Evolutionary conservation across 2,888 invertebrate genomes (phyloP).

Genomic region (Hemicrepidius hirtus): DNA sequence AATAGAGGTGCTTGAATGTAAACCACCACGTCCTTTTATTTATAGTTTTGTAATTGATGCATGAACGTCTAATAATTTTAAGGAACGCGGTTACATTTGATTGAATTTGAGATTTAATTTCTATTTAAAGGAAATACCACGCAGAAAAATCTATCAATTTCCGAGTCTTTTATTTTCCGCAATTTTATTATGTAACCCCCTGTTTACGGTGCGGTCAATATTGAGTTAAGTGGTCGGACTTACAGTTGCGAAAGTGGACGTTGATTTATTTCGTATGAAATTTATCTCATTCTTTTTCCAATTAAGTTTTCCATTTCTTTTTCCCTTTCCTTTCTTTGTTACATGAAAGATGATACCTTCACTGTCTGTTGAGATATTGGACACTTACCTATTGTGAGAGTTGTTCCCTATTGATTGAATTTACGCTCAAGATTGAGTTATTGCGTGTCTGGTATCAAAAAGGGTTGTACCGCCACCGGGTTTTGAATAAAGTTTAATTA

Average conservation of each 20-base stretch:
- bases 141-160: constrained; percentile 3
- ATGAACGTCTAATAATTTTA: neutral
- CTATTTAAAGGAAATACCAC: constrained; percentile 4
- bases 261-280: constrained; percentile 56
- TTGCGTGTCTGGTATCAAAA: constrained; percentile 41
- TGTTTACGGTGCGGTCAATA: constrained; percentile 42
- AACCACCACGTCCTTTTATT: too few species aligned
- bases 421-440: constrained; percentile 48
- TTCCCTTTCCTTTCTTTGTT: constrained; percentile 41
- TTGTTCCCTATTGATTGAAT: constrained; percentile 49
- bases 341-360: constrained; percentile 49
- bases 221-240: constrained; percentile 41
- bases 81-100: neutral
- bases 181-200: constrained; percentile 22
- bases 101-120: neutral
- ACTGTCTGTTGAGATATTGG: constrained; percentile 45
- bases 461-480: constrained; percentile 37
- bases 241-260: constrained; percentile 47
- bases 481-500: constrained; percentile 41
- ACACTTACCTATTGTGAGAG: constrained; percentile 44
- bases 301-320: constrained; percentile 52
- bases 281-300: constrained; percentile 55
- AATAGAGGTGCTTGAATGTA: too few species aligned
- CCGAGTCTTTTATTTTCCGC: constrained; percentile 11
- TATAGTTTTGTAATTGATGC: too few species aligned